Conservation (phyloP, 2,113 vertebrate genomes). For the Nestor notabilis region DNA sequence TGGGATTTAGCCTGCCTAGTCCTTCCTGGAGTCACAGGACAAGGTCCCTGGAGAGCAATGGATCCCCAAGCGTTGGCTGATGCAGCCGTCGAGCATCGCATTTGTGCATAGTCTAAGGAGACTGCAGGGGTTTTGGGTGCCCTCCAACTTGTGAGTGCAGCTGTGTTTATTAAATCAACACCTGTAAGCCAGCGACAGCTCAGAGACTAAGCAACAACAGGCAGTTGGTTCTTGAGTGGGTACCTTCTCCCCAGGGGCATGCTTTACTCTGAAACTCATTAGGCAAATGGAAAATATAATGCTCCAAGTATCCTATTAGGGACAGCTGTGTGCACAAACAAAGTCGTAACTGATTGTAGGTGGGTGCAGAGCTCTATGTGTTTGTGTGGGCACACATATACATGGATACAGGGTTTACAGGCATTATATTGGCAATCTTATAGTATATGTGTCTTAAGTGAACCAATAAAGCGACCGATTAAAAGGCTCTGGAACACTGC, state of each 20-base stretch:
- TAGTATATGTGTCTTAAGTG: neutral
- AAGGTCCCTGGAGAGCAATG: neutral
- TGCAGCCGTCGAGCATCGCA: neutral
- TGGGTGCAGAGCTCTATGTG: neutral
- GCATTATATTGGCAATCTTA: neutral
- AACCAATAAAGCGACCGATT: neutral
- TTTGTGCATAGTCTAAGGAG: neutral
- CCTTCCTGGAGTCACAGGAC: neutral
- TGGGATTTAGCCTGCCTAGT: neutral
- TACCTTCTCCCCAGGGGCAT: neutral
- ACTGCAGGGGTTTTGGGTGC: neutral
- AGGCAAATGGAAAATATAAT: slow-evolving; percentile 14
- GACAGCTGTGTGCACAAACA: slow-evolving; percentile 34
- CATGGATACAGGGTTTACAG: fast-evolving
- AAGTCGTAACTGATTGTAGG: neutral
- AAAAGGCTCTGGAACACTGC: neutral
- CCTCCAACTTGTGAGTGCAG: slow-evolving; percentile 24
- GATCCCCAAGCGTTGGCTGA: neutral
- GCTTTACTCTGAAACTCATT: neutral
- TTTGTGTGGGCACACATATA: neutral
- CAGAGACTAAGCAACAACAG: neutral
- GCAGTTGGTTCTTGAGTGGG: neutral
- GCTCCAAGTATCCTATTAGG: neutral
- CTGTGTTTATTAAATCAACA: slow-evolving; percentile 43
- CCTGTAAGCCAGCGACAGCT: neutral